Evolutionary conservation across 2,113 vertebrate genomes (phyloP).

Genomic region (Maccullochella peelii): DNA sequence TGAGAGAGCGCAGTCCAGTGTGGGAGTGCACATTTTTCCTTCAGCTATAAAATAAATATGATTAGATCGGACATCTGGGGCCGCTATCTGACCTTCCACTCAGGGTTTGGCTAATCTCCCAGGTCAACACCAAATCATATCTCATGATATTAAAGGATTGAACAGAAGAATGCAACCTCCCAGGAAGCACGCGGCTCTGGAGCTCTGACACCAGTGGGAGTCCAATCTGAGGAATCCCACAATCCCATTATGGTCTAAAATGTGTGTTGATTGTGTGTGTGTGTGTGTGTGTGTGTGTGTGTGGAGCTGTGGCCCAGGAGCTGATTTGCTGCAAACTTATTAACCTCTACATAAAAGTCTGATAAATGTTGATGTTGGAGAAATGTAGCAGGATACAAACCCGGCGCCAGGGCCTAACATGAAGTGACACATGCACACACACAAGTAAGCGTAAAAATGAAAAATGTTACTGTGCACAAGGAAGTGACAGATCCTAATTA

Average conservation of each 20-base stretch:
- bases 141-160: constrained; percentile 66
- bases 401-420: constrained; percentile 29
- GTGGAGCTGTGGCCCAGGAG: constrained; percentile 11
- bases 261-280: constrained; percentile 54
- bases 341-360: constrained; percentile 66
- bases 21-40: constrained; percentile 29
- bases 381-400: constrained; percentile 45
- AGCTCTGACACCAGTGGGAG: constrained; percentile 47
- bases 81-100: constrained; percentile 57
- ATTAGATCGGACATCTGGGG: constrained; percentile 60
- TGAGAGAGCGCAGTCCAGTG: constrained; percentile 6
- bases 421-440: constrained; percentile 30
- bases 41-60: constrained; percentile 58
- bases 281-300: constrained; percentile 7
- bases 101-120: constrained; percentile 65
- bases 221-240: constrained; percentile 57
- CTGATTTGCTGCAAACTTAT: constrained; percentile 63
- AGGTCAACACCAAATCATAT: constrained; percentile 71
- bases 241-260: constrained; percentile 67
- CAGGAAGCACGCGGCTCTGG: constrained; percentile 36
- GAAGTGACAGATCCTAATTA: not conserved
- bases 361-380: constrained; percentile 55
- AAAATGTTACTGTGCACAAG: constrained; percentile 5
- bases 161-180: constrained; percentile 57
- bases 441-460: not conserved